phyloP scores from a whole-genome alignment of 2,888 invertebrate species.

The Oscheius myriophilus region DNA sequence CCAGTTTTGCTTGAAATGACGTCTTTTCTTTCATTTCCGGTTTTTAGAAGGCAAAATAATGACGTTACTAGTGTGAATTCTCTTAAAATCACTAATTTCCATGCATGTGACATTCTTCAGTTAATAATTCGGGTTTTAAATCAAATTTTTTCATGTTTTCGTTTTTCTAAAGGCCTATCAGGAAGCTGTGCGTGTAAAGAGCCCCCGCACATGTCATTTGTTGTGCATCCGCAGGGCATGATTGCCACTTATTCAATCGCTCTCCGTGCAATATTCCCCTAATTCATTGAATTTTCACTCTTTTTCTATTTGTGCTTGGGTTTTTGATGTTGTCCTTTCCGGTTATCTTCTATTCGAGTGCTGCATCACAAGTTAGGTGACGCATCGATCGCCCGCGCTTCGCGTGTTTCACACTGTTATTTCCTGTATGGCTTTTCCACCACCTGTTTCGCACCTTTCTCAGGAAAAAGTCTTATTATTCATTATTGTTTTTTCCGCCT shows the following conservation, averaged over 20 bases:
- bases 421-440: conserved; percentile 13
- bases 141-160: too few relatives aligned
- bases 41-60: too few relatives aligned
- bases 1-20: too few relatives aligned
- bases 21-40: too few relatives aligned
- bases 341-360: conserved; percentile 14
- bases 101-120: too few relatives aligned
- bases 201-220: too few relatives aligned
- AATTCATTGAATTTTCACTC: neutral
- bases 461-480: conserved; percentile 5
- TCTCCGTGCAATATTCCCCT: conserved; percentile 5
- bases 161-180: too few relatives aligned
- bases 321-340: neutral
- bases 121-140: too few relatives aligned
- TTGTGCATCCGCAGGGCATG: neutral
- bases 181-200: too few relatives aligned
- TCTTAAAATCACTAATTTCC: too few relatives aligned
- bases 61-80: too few relatives aligned
- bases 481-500: neutral
- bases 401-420: too few relatives aligned
- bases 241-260: neutral
- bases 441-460: neutral
- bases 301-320: neutral
- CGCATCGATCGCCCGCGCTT: conserved; percentile 28
- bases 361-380: conserved; percentile 29